Evolutionary conservation across 2,888 invertebrate species (phyloP).

Genomic region (Epirrhoe alternata): DNA sequence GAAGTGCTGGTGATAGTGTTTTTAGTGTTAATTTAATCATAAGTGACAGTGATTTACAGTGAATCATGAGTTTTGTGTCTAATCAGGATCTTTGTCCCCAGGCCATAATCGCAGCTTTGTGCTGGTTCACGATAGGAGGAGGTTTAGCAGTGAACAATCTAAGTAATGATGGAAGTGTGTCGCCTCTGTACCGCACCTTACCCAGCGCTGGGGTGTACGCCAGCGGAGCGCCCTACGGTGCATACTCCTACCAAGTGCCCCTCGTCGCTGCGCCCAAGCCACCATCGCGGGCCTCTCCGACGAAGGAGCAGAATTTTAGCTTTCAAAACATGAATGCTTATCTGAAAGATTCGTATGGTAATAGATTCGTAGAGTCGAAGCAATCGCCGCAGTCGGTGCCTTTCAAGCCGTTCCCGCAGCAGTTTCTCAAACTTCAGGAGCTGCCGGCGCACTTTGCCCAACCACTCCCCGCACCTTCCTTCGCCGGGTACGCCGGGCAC

Average conservation of each 20-base stretch:
- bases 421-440: conserved; percentile 72
- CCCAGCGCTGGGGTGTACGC: conserved; percentile 68
- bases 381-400: conserved; percentile 63
- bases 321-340: conserved; percentile 63
- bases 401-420: conserved; percentile 71
- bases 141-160: conserved; percentile 53
- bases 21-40: neutral
- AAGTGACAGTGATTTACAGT: conserved; percentile 15
- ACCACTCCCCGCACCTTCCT: conserved; percentile 66
- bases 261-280: conserved; percentile 57
- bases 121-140: conserved; percentile 62
- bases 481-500: conserved; percentile 59
- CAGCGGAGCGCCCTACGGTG: conserved; percentile 68
- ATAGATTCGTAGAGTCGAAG: conserved; percentile 64
- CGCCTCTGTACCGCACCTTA: conserved; percentile 66
- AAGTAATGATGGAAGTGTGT: conserved; percentile 64
- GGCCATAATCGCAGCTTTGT: conserved; percentile 63
- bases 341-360: conserved; percentile 78
- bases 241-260: conserved; percentile 70
- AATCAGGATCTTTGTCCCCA: conserved; percentile 55
- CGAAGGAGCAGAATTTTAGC: conserved; percentile 58
- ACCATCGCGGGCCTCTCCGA: conserved; percentile 59
- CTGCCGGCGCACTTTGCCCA: conserved; percentile 74
- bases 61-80: conserved; percentile 27
- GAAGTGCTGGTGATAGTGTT: conserved; percentile 7